Evolutionary conservation across 2,888 invertebrate species (phyloP), one percentile per base, ranked within the genome.

Genomic region (Diachrysia chrysitis): DNA sequence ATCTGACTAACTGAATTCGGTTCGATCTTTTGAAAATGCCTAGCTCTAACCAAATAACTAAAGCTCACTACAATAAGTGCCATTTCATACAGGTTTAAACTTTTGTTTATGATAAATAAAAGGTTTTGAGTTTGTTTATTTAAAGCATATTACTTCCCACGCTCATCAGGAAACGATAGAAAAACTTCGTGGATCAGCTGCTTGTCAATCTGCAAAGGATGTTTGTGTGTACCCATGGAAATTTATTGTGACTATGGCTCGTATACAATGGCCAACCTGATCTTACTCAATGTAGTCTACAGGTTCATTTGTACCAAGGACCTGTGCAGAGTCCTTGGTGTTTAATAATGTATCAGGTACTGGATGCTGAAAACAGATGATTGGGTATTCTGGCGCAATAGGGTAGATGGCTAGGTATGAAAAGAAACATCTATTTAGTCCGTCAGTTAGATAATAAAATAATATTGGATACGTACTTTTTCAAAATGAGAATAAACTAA

Each of bases 121-220:
- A 51, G 48, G 21, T 51, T 51, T 19, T 10, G 48, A 21, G 48
- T 51, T 21, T 51, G 48, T 51, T 51, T 51, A 21, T 42, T 42
- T 51, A 51, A 19, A 51, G 48, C 48, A 14, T 17, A 3, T 51
- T 42, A 25, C 32, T 66, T 77, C 79, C 55, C 77, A 77, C 79
- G 76, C 19, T 71, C 53, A 75, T 69, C 76, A 75, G 76, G 77
- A 74, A 63, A 68, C 54, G 55, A 58, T 55, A 53, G 71, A 77
- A 77, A 71, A 77, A 79, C 60, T 64, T 16, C 9, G 46, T 23
- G 0, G 54, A 66, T 64, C 77, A 77, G 66, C 77, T 79, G 77
- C 19, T 21, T 65, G 74, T 66, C 71, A 63, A 42, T 68, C 60
- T 0, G 66, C 29, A 29, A 63, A 73, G 74, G 74, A 75, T 75